Conservation (phyloP, 2,113 vertebrate species). For the Macaca mulatta region DNA sequence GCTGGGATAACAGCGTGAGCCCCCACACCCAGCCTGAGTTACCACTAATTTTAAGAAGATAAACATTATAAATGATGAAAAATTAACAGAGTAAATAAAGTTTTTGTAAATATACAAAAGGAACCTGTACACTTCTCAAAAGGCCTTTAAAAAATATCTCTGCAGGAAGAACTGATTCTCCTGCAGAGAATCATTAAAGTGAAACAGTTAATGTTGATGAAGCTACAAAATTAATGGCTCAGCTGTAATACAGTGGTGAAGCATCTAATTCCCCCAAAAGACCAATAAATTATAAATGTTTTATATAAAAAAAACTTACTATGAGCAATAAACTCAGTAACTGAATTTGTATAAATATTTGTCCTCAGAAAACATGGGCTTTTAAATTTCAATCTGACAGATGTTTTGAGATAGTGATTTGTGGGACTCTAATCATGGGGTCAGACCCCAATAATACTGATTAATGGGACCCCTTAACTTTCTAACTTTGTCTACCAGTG, state of each 20-base stretch:
- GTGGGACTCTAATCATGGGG: not conserved
- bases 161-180: constrained; percentile 72
- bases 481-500: not conserved
- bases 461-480: too few species aligned
- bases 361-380: not conserved
- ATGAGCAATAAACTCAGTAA: not conserved
- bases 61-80: constrained; percentile 90
- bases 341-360: not conserved
- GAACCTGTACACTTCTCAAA: constrained; percentile 89
- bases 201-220: constrained; percentile 82
- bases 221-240: constrained; percentile 83
- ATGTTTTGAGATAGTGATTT: not conserved
- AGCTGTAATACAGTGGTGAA: constrained; percentile 72
- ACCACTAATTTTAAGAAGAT: constrained; percentile 84
- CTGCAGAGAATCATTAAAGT: constrained; percentile 48
- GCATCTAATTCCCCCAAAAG: constrained; percentile 1
- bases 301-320: constrained; percentile 70
- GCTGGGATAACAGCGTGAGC: too few species aligned
- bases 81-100: constrained; percentile 89
- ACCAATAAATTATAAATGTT: constrained; percentile 68
- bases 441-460: too few species aligned
- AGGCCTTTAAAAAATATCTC: constrained; percentile 81
- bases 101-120: constrained; percentile 91
- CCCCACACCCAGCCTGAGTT: too few species aligned
- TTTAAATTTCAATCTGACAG: not conserved